A percentile compares a stretch with the other conserved stretches of the same genome.
Evolutionary conservation across 2,888 invertebrate species (phyloP).

Genomic region (Troglohyphantes excavatus): DNA sequence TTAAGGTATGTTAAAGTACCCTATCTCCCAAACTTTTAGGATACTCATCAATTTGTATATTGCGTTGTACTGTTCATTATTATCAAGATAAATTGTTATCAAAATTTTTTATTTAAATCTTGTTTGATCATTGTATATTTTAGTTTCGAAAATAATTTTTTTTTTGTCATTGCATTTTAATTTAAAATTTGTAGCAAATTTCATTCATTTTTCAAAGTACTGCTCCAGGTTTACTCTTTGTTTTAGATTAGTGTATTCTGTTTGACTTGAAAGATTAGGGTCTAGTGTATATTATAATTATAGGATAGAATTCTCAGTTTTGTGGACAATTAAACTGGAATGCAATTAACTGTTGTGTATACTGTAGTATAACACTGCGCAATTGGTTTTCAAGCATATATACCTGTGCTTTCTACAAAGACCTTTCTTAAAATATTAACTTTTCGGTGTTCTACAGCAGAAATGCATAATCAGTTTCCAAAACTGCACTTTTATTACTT

Average conservation of each 20-base stretch:
- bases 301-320: slow-evolving; percentile 69
- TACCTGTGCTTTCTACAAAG: slow-evolving; percentile 50
- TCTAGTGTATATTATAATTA: slow-evolving; percentile 70
- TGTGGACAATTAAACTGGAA: slow-evolving; percentile 57
- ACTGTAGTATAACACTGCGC: slow-evolving; percentile 70
- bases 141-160: slow-evolving; percentile 41
- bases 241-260: slow-evolving; percentile 67
- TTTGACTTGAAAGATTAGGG: slow-evolving; percentile 55
- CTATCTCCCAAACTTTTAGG: slow-evolving; percentile 62
- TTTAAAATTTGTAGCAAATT: slow-evolving; percentile 53
- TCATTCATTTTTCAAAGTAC: slow-evolving; percentile 23
- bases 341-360: slow-evolving; percentile 64
- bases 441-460: slow-evolving; percentile 39
- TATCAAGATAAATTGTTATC: slow-evolving; percentile 51
- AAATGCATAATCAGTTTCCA: slow-evolving; percentile 18
- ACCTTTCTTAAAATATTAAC: slow-evolving; percentile 31
- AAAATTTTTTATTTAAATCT: slow-evolving; percentile 52
- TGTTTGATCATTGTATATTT: slow-evolving; percentile 75
- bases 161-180: slow-evolving; percentile 56
- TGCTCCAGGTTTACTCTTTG: slow-evolving; percentile 68
- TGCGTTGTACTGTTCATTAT: slow-evolving; percentile 62
- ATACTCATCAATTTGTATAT: slow-evolving; percentile 78
- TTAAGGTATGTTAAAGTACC: slow-evolving; percentile 77
- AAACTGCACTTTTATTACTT: slow-evolving; percentile 33
- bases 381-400: slow-evolving; percentile 34